Percentiles rank a stretch among this genome's conserved stretches.
Conservation (phyloP, 2,888 invertebrate species). For the Disparrhopalites patrizii region DNA sequence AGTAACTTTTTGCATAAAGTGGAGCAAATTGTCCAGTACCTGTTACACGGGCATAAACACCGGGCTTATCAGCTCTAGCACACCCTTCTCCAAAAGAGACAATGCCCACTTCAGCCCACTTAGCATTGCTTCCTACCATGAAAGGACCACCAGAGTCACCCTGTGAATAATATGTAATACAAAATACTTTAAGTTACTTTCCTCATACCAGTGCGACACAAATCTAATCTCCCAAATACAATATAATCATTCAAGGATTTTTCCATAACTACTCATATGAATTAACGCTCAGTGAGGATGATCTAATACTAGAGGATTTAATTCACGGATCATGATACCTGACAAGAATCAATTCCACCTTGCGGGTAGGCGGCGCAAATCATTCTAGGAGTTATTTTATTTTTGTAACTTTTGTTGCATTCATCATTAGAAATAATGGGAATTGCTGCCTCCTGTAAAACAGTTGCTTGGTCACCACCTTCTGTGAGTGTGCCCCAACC, state of each 20-base stretch:
- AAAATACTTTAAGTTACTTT: too few relatives aligned
- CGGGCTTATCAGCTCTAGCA: slow-evolving; percentile 40
- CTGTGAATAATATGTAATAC: slow-evolving; percentile 12
- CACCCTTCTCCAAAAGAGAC: slow-evolving; percentile 42
- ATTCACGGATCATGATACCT: slow-evolving; percentile 30
- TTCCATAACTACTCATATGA: too few relatives aligned
- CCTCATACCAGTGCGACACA: background rate
- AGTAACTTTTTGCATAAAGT: background rate
- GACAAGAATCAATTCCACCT: slow-evolving; percentile 42
- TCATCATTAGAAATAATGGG: slow-evolving; percentile 42
- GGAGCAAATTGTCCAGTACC: slow-evolving; percentile 22
- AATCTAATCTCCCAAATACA: too few relatives aligned
- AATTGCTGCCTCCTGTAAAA: slow-evolving; percentile 37
- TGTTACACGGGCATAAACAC: slow-evolving; percentile 40
- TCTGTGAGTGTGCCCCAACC: slow-evolving; percentile 36
- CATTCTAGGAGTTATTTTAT: slow-evolving; percentile 40
- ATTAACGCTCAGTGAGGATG: background rate
- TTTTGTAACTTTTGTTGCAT: slow-evolving; percentile 38
- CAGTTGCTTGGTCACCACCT: slow-evolving; percentile 39
- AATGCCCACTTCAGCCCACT: slow-evolving; percentile 38
- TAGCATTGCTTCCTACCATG: slow-evolving; percentile 20
- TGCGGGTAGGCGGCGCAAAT: slow-evolving; percentile 42
- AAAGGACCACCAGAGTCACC: slow-evolving; percentile 45
- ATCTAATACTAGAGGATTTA: background rate
- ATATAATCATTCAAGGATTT: too few relatives aligned